Evolutionary conservation across 2,113 vertebrate genomes (phyloP), one percentile per base, ranked within the genome.

Genomic region (Thalassoma bifasciatum): DNA sequence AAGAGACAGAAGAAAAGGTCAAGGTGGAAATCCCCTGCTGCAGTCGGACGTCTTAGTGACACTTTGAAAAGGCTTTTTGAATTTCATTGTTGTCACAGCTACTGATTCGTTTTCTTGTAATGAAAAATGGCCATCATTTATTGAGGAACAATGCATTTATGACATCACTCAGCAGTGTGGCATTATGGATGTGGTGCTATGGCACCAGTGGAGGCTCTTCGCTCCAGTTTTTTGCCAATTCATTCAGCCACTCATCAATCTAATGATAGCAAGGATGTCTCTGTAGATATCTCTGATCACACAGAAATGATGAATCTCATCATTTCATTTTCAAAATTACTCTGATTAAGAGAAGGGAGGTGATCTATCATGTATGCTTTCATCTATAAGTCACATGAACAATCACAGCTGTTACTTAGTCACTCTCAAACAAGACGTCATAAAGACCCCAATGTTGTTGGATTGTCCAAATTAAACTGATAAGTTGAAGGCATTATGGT

Each of bases 1-100:
- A 75, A 62, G 46, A 22, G 37, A 52, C 37, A n/a, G 68, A 65
- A 81, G 74, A 61, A 83, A 75, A 74, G 75, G 80, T 86, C 58
- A 86, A 68, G 68, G 79, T 72, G 65, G 24, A 76, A 81, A 52
- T 47, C 30, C 24, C 37, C n/a, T 24, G 6, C 73, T 47, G 72
- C 8, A 49, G 42, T 46, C 30, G 0, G 17, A 66, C 42, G 34
- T 57, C 72, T 58, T 66, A 64, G 24, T 30, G 63, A 56, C 59
- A 22, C 16, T 13, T 47, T 21, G 51, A 50, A 56, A 51, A 23
- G 26, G 24, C 19, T 66, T 68, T 77, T 36, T 60, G 34, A 8
- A 53, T 80, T n/a, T 47, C 19, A 56, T 24, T 38, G 40, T 54
- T 63, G 38, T 23, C 30, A 14, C 49, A 67, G 42, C 19, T 26